Percentiles rank a stretch among this genome's conserved stretches.
Evolutionary conservation across 2,797 vertebrate genomes (phyloP).

Genomic region (Lacerta viridis): DNA sequence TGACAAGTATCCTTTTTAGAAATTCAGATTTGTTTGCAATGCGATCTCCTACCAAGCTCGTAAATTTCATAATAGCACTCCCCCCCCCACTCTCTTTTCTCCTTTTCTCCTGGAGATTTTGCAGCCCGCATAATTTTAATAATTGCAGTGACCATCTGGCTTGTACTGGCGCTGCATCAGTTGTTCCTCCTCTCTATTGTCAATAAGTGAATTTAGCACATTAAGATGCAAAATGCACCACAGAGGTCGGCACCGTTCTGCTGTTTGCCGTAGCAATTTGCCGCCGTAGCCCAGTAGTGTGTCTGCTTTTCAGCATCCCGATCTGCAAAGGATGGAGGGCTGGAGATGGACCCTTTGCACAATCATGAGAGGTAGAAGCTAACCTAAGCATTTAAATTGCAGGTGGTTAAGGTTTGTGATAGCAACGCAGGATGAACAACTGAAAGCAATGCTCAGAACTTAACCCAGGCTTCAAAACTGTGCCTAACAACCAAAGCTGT

Average conservation of each 20-base stretch:
- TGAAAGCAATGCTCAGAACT: background rate
- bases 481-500: background rate
- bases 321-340: slow-evolving; percentile 28
- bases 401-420: background rate
- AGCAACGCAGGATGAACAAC: background rate
- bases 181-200: slow-evolving; percentile 40
- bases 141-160: slow-evolving; percentile 68
- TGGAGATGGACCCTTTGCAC: slow-evolving; percentile 43
- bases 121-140: slow-evolving; percentile 54
- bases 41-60: slow-evolving; percentile 1
- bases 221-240: slow-evolving; percentile 49
- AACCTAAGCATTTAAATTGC: background rate
- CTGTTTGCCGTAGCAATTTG: slow-evolving; percentile 48
- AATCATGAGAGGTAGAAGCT: background rate
- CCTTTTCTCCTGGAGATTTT: slow-evolving; percentile 41
- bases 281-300: slow-evolving; percentile 34
- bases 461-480: background rate
- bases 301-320: slow-evolving; percentile 36
- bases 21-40: background rate
- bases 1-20: slow-evolving; percentile 5
- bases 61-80: slow-evolving; percentile 31
- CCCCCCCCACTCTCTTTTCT: slow-evolving; percentile 25
- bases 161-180: slow-evolving; percentile 53
- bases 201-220: slow-evolving; percentile 60
- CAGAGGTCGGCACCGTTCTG: slow-evolving; percentile 41